Percentiles rank a stretch among this genome's conserved stretches.
Evolutionary conservation across 1,140 invertebrate genomes (phyloP).

Genomic region (Sitobion miscanthi): DNA sequence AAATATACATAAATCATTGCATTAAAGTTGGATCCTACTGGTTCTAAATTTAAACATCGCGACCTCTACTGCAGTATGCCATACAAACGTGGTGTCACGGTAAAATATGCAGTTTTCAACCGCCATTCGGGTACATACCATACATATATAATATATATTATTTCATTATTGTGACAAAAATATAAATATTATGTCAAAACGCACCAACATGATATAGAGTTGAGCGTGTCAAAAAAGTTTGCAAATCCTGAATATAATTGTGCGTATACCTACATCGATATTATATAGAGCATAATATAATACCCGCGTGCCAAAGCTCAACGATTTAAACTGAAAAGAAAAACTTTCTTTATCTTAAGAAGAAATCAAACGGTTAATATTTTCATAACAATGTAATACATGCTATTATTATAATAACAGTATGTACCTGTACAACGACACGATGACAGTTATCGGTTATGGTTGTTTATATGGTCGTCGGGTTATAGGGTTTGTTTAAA

Average conservation of each 20-base stretch:
- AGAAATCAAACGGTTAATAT: not conserved
- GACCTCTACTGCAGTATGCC: not conserved
- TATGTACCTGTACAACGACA: not conserved
- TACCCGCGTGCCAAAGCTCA: not conserved
- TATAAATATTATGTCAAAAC: not conserved
- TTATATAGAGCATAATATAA: no score
- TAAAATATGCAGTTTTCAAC: not conserved
- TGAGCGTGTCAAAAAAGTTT: not conserved
- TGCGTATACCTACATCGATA: not conserved
- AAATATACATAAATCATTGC: not conserved
- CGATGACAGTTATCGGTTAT: constrained; percentile 3
- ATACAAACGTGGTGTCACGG: not conserved
- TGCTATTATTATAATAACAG: not conserved
- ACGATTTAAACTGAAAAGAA: not conserved
- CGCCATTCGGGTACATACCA: not conserved
- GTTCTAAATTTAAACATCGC: not conserved
- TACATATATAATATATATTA: not conserved
- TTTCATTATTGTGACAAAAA: not conserved
- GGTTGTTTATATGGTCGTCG: not conserved
- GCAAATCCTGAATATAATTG: not conserved
- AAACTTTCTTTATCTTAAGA: not conserved
- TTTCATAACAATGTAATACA: not conserved
- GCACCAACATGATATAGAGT: not conserved
- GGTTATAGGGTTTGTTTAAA: not conserved
- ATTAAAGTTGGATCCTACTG: not conserved